These are phyloP conservation scores for Mimumesa dahlbomi DNA, from an alignment of 2,888 invertebrate genomes.

Conservation along the genomic window DNA sequence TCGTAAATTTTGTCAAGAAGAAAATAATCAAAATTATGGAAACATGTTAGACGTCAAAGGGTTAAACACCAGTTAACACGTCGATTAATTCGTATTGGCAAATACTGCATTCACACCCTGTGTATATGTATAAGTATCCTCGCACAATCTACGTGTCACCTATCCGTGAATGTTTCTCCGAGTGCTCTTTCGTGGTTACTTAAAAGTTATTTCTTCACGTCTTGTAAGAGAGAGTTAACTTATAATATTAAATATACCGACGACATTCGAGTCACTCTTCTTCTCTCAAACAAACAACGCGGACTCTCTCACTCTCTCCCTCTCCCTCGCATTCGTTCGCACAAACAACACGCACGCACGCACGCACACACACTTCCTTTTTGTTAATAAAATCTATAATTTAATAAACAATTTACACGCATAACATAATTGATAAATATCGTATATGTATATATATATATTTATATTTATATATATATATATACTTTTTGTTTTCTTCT, in stretches of 20 bases:
- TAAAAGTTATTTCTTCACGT: conserved; percentile 27
- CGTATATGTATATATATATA: conserved; percentile 46
- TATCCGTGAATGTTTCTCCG: conserved; percentile 40
- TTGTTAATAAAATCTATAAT: conserved; percentile 75
- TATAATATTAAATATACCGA: conserved; percentile 39
- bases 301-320: conserved; percentile 8
- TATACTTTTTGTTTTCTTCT: conserved; percentile 60
- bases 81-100: conserved; percentile 54
- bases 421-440: conserved; percentile 77
- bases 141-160: conserved; percentile 45
- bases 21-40: not conserved
- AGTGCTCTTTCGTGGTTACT: conserved; percentile 31
- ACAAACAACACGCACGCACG: conserved; percentile 6
- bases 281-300: conserved; percentile 29
- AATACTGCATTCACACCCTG: conserved; percentile 67
- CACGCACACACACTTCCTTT: conserved; percentile 33
- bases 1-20: too few species aligned
- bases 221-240: conserved; percentile 21
- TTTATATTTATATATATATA: conserved; percentile 29
- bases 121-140: conserved; percentile 61
- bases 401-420: conserved; percentile 77
- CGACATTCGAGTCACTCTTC: conserved; percentile 12
- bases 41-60: conserved; percentile 33
- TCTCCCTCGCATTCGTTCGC: conserved; percentile 17
- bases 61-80: conserved; percentile 38